phyloP scores from a whole-genome alignment of 2,113 vertebrate species.

The Aspidoscelis tigris region DNA sequence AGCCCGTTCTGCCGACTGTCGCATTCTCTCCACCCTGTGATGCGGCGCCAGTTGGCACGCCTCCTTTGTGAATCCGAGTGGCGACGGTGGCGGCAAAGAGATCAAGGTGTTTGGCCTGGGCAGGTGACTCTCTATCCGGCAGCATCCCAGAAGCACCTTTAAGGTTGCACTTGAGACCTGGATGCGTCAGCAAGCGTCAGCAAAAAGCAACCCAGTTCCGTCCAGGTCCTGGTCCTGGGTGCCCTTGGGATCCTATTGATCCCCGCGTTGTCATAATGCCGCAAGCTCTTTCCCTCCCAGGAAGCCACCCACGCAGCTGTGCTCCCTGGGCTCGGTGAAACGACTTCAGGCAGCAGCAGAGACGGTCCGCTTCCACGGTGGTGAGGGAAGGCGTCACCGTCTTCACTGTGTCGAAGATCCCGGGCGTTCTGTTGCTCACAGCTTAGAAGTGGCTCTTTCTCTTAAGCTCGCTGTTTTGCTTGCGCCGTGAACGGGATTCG shows the following conservation, averaged over 20 bases:
- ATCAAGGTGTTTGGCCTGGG: background rate
- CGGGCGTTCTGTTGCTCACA: background rate
- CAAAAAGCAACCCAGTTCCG: background rate
- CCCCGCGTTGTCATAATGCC: background rate
- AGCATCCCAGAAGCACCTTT: background rate
- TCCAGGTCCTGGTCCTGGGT: background rate
- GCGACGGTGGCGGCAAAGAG: background rate
- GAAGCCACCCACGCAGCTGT: background rate
- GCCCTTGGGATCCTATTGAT: constrained; percentile 24
- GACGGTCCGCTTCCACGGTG: background rate
- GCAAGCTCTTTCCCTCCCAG: background rate
- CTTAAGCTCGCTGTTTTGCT: background rate
- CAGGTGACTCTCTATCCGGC: background rate
- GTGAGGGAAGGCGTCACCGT: background rate
- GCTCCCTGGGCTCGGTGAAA: background rate
- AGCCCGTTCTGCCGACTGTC: background rate
- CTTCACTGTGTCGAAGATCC: no score
- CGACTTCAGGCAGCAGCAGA: background rate
- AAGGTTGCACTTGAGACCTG: background rate
- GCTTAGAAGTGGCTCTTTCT: background rate
- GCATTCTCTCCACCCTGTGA: background rate
- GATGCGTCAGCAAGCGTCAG: constrained; percentile 5
- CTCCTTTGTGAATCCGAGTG: background rate
- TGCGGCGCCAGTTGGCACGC: background rate
- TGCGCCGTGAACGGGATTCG: background rate